Base-by-base conservation (phyloP, 2,113 vertebrate species). In the Albula glossodonta region DNA sequence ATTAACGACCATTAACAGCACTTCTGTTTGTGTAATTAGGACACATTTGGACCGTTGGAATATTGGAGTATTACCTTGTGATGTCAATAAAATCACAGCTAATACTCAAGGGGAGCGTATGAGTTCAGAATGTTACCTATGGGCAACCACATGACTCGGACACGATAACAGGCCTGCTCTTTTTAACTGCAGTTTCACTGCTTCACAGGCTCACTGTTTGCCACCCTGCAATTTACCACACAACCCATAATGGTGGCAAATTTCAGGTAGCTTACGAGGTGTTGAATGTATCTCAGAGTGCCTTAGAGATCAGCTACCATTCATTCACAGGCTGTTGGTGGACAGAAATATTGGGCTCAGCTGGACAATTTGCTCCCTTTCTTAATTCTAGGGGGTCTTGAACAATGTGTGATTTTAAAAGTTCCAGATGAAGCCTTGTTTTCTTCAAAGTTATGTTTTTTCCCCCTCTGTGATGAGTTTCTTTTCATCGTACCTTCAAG, bases 81-180 rank as follows among this genome's bases (percentile, higher is more conserved):
- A 56, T 4, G 17, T 7, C 3, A 85, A 5, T 85, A 80, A 70
- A 81, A 12, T 10, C 78, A 52, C 25, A 3, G 51, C 74, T 48
- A 53, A 78, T 78, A 51, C 11, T 12, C n/a, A 87, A 88, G 82
- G 86, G 17, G 86, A 87, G 85, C 91, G 88, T 91, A 86, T 82
- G 85, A 87, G 56, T 15, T 60, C 2, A 12, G 12, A 15, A 60
- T 19, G 63, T 70, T 70, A 70, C 53, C 7, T 56, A 10, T 4
- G 63, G 19, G 63, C 91, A 89, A 91, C 90, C 89, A 83, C 90
- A 91, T 89, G 88, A 91, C 91, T 91, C 80, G 66, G 74, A 1
- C 88, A 88, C 86, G 91, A 93, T 94, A 92, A 94, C 3, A 93
- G 90, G 85, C 86, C 57, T 70, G 9, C 7, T 49, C 79, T 5